Base-by-base conservation (phyloP, 2,113 vertebrate genomes). In the Oreochromis aureus region DNA sequence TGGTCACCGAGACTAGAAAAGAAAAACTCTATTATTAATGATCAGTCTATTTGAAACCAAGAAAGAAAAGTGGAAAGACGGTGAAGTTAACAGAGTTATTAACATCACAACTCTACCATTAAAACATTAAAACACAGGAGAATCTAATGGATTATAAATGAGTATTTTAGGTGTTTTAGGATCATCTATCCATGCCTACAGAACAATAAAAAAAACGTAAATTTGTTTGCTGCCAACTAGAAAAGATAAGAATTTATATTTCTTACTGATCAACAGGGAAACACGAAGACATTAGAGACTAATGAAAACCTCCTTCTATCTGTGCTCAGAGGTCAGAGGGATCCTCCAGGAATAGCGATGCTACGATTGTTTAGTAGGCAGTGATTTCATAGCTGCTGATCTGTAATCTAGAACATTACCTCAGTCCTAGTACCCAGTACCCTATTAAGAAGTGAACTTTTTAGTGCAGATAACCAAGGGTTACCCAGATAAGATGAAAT, bases 171-270 rank as follows among this genome's bases (percentile, higher is more conserved):
- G 34, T 41, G 19, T 69, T 41, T 71, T 44, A 44, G 36, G n/a
- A 16, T 71, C 66, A 71, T 41, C 39, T 44, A 44, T 44, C 22
- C n/a, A 10, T 44, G 7, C 44, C 5, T 46, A 15, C 12, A 44
- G 6, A 44, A 19, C 7, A 24, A 41, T 39, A 12, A 6, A 3
- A 1, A 1, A 27, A 5, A 5, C 5, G 15, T 7, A 1, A 2
- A 24, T 4, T 24, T 41, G 61, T 71, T 71, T 71, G 66, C 44
- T 44, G 66, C 2, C 66, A 44, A 24, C 39, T 44, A 16, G 36
- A 71, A 71, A 24, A 71, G 39, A 71, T 41, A 24, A 41, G 63
- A 71, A 71, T 44, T 24, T 71, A 44, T 71, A 44, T 4, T 44
- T 71, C 36, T 71, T 44, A 44, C n/a, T 24, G 66, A 71, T 44